Evolutionary conservation across 2,113 vertebrate species (phyloP).

Genomic region (Gobiocypris rarus): DNA sequence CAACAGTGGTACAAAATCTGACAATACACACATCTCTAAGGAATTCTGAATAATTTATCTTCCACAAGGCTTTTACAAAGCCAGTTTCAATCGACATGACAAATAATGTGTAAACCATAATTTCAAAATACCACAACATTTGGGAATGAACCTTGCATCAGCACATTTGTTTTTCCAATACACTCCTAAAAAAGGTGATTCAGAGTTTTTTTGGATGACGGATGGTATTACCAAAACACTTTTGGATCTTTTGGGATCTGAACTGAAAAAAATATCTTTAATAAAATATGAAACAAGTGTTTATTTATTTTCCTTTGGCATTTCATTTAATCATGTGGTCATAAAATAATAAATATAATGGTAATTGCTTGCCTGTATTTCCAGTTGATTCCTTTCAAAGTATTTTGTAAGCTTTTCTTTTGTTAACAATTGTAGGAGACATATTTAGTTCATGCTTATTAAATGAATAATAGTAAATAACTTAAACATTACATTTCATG

Average conservation of each 20-base stretch:
- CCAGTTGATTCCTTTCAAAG: not conserved
- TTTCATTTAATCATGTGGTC: not conserved
- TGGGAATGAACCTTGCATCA: slow-evolving; percentile 4
- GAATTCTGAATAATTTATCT: slow-evolving; percentile 1
- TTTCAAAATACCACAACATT: not conserved
- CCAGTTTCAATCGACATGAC: not conserved
- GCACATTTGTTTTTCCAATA: not conserved
- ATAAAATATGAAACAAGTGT: slow-evolving; percentile 9
- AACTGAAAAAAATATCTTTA: not conserved
- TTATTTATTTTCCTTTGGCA: not conserved
- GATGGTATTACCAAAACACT: not conserved
- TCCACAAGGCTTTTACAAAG: not conserved
- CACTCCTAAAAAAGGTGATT: not conserved
- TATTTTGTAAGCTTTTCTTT: not conserved
- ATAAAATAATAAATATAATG: not conserved
- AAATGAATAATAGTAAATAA: not conserved
- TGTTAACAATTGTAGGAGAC: not conserved
- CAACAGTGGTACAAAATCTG: not conserved
- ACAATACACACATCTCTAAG: not conserved
- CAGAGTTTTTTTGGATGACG: not conserved
- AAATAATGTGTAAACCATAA: slow-evolving; percentile 6
- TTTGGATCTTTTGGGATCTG: not conserved
- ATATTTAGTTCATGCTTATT: not conserved
- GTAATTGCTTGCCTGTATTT: not conserved
- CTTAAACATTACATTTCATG: not conserved